phyloP scores from a whole-genome alignment of 1,140 invertebrate genomes.

The Achatina immaculata region DNA sequence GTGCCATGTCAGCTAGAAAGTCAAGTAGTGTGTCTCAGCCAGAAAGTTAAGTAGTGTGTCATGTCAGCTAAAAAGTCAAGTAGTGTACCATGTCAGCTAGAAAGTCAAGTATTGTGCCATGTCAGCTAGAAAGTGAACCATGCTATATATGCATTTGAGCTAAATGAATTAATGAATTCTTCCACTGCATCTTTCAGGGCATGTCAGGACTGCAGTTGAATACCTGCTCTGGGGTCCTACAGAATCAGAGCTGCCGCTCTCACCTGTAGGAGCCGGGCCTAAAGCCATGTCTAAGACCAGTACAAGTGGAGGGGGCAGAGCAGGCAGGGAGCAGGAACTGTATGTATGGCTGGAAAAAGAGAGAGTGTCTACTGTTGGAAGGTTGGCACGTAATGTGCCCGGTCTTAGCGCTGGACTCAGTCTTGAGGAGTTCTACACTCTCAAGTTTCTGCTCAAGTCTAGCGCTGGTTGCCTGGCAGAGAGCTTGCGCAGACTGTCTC shows the following conservation, averaged over 20 bases:
- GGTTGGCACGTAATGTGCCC: conserved; percentile 51
- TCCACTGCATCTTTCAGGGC: conserved; percentile 28
- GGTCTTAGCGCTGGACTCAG: conserved; percentile 41
- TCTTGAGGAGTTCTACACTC: conserved; percentile 60
- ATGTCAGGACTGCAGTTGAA: conserved; percentile 59
- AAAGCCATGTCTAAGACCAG: neutral
- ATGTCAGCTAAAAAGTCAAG: too few species aligned
- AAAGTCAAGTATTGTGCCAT: too few species aligned
- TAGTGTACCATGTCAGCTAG: too few species aligned
- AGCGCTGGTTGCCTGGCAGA: conserved; percentile 61
- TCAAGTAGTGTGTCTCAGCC: too few species aligned
- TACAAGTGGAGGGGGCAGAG: neutral
- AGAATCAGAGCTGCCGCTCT: conserved; percentile 37
- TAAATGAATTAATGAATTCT: too few species aligned
- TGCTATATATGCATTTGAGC: too few species aligned
- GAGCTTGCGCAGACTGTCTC: conserved; percentile 49
- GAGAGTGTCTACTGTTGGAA: conserved; percentile 50
- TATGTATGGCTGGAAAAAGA: conserved; percentile 64
- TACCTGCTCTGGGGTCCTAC: conserved; percentile 63
- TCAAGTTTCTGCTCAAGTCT: conserved; percentile 67
- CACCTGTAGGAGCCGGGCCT: neutral
- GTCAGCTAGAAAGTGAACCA: too few species aligned
- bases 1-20: too few species aligned
- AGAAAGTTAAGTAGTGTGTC: too few species aligned
- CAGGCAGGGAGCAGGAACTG: conserved; percentile 59